Base-by-base conservation (phyloP, 2,113 vertebrate genomes). In the Orcinus orca region DNA sequence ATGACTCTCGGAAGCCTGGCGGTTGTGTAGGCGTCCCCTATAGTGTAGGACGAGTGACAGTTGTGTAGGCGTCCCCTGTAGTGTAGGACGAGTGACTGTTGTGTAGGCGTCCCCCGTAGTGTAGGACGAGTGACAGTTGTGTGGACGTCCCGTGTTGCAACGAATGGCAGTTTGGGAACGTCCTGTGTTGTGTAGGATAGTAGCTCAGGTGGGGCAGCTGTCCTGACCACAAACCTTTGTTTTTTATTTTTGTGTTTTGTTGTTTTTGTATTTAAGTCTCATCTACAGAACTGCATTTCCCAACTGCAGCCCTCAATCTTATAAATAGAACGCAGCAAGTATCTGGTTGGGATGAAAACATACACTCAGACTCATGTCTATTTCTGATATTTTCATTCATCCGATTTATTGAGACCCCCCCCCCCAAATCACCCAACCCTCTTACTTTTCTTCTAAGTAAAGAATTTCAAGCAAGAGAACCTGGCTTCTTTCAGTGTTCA, bases 141-240 rank as follows among this genome's bases (percentile, higher is more conserved):
- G 47, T 81, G 93, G 65, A 88, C 70, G 0, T 76, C 1, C 60
- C 38, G 36, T 8, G 29, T n/a, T 50, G 67, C 63, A 33, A 15
- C 55, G 25, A 47, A 26, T 82, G 65, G 23, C 38, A 55, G 77
- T 47, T 9, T 50, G 31, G 50, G 50, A 41, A 7, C 29, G 33
- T 47, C 26, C 53, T 13, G 5, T 2, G 41, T 25, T 25, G 9
- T 70, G 68, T 74, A 87, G 98, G 97, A 82, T 91, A 94, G 88
- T 95, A 97, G 97, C 79, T 97, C 94, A 97, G 97, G 98, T 97
- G 97, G 97, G 97, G 98, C 98, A 97, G 97, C 97, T 98, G 94
- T 95, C 95, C 89, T 25, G 67, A 97, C 98, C 98, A 98, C 98
- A 98, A 77, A 79, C 97, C 97, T 97, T 98, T 97, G 96, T 97